phyloP scores from a whole-genome alignment of 2,797 vertebrate species.

The Adrianichthys oophorus region DNA sequence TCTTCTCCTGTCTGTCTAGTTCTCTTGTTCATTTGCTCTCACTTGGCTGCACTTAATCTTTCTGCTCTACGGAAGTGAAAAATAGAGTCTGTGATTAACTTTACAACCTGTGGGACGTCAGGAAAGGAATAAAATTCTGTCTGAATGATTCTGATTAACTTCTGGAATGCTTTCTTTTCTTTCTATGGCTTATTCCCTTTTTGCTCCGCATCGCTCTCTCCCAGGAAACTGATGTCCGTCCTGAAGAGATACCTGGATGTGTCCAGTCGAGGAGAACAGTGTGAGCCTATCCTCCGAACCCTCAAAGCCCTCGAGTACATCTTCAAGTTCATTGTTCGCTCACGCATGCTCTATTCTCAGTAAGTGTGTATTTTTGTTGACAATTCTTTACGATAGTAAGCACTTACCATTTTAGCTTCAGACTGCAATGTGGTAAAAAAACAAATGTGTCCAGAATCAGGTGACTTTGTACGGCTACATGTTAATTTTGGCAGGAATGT shows the following conservation, averaged over 20 bases:
- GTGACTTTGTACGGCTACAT: slow-evolving; percentile 20
- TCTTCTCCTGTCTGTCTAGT: slow-evolving; percentile 13
- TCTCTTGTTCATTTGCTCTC: slow-evolving; percentile 20
- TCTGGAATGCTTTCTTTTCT: neutral
- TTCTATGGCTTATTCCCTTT: neutral
- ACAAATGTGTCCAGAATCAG: slow-evolving; percentile 15
- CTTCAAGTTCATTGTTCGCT: slow-evolving; percentile 99
- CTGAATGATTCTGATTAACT: slow-evolving; percentile 21
- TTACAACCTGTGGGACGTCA: slow-evolving; percentile 34
- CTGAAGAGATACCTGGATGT: slow-evolving; percentile 94
- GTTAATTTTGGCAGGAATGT: slow-evolving; percentile 49
- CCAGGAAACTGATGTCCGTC: slow-evolving; percentile 94
- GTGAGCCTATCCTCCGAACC: slow-evolving; percentile 92
- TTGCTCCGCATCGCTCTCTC: slow-evolving; percentile 23
- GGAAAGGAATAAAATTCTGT: slow-evolving; percentile 27
- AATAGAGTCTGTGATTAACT: slow-evolving; percentile 46
- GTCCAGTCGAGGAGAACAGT: slow-evolving; percentile 91
- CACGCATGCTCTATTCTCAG: slow-evolving; percentile 96
- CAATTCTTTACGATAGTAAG: slow-evolving; percentile 9
- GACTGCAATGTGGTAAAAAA: too few relatives aligned
- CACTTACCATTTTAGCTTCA: too few relatives aligned
- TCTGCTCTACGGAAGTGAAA: slow-evolving; percentile 57
- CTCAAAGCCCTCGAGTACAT: slow-evolving; percentile 97
- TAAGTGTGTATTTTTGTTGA: slow-evolving; percentile 76
- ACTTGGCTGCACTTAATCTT: slow-evolving; percentile 29